These are phyloP conservation scores for Anthophora plumipes DNA, from an alignment of 2,888 invertebrate species.

Conservation along the genomic window DNA sequence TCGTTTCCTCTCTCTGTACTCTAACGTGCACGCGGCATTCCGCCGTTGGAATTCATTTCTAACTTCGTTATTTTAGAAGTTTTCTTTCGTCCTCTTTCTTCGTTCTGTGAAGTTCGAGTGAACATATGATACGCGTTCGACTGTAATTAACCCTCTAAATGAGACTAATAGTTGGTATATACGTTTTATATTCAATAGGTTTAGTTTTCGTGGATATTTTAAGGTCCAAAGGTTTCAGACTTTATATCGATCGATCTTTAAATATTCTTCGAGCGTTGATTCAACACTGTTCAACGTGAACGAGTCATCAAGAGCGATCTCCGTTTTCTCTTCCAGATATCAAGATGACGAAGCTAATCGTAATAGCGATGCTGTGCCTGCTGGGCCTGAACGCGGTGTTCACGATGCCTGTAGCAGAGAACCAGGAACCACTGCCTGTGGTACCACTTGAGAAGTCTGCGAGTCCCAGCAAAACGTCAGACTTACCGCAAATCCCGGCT, in stretches of 20 bases:
- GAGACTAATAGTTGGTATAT: too few relatives aligned
- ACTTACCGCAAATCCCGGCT: not conserved
- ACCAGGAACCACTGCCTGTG: conserved; percentile 72
- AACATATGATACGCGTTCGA: too few relatives aligned
- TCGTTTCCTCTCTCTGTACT: conserved; percentile 37
- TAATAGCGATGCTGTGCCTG: conserved; percentile 85
- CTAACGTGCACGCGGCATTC: not conserved
- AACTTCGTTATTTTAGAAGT: too few relatives aligned
- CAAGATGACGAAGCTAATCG: conserved; percentile 86
- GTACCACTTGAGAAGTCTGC: conserved; percentile 74
- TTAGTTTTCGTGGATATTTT: too few relatives aligned
- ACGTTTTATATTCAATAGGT: too few relatives aligned
- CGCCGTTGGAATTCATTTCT: not conserved
- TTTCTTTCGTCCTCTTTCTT: too few relatives aligned
- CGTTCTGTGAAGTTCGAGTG: too few relatives aligned
- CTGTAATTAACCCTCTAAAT: too few relatives aligned
- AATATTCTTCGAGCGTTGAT: too few relatives aligned
- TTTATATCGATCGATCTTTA: not conserved
- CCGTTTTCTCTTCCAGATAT: conserved; percentile 51
- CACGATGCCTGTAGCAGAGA: conserved; percentile 87
- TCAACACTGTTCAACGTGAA: not conserved
- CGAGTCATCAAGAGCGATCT: not conserved
- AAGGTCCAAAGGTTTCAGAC: too few relatives aligned
- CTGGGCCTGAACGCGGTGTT: conserved; percentile 87
- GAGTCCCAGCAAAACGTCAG: conserved; percentile 10